Conservation (phyloP, 1,140 invertebrate species). For the Pectinophora gossypiella region DNA sequence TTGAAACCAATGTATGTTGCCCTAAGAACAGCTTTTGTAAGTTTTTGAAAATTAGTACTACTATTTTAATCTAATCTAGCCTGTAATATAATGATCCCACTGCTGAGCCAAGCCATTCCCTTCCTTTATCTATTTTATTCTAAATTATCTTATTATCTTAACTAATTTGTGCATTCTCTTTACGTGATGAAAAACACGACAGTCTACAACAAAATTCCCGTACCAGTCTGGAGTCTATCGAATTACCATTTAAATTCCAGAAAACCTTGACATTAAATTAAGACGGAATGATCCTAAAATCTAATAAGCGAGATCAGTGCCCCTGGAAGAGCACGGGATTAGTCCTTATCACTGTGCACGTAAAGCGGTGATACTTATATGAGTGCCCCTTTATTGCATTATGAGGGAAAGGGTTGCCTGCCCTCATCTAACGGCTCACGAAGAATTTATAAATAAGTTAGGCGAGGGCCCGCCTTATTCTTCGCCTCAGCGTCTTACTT, state of each 20-base stretch:
- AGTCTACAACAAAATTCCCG: too few species aligned
- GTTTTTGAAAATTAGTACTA: too few species aligned
- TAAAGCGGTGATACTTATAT: conserved; percentile 70
- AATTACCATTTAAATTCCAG: not conserved
- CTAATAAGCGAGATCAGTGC: conserved; percentile 40
- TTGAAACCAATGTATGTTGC: too few species aligned
- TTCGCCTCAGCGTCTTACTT: conserved; percentile 58
- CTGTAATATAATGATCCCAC: too few species aligned
- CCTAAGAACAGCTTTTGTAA: too few species aligned
- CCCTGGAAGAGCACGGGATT: conserved; percentile 47
- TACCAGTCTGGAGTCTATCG: too few species aligned
- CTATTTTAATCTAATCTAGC: too few species aligned
- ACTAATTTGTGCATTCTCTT: too few species aligned
- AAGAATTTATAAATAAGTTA: conserved; percentile 75
- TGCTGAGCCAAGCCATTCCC: too few species aligned
- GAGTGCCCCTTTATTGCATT: conserved; percentile 74
- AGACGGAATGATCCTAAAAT: conserved; percentile 21
- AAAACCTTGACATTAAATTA: conserved; percentile 6
- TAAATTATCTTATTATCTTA: too few species aligned
- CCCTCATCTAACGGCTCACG: conserved; percentile 40
- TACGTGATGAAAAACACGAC: too few species aligned
- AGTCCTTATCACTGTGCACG: conserved; percentile 59
- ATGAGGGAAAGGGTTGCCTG: conserved; percentile 61
- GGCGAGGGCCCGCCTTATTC: conserved; percentile 57
- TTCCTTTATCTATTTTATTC: too few species aligned